Conservation (phyloP, 2,888 invertebrate genomes). For the Flexamia atlantica region DNA sequence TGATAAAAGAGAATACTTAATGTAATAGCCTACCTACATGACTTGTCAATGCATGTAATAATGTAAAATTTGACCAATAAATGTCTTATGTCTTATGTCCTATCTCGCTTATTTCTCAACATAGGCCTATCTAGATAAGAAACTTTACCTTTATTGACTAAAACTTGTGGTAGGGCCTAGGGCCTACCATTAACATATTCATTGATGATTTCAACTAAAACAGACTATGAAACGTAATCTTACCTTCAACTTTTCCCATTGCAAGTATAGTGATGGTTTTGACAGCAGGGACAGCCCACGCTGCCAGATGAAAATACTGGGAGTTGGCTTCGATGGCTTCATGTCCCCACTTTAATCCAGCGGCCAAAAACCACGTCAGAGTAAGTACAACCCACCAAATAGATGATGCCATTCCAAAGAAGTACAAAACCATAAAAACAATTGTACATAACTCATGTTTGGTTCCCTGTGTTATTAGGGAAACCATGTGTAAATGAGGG, state of each 20-base stretch:
- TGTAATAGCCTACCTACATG: too few species aligned
- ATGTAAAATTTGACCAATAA: too few species aligned
- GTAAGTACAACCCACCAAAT: constrained; percentile 99
- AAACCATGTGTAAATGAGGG: constrained; percentile 85
- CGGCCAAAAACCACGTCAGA: constrained; percentile 97
- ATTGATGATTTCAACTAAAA: too few species aligned
- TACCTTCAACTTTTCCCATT: constrained; percentile 97
- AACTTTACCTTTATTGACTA: too few species aligned
- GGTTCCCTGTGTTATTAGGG: constrained; percentile 92
- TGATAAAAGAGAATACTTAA: too few species aligned
- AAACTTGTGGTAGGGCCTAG: too few species aligned
- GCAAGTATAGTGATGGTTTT: constrained; percentile 97
- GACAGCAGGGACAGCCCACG: constrained; percentile 98
- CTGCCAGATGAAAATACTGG: constrained; percentile 97
- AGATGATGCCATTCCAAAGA: constrained; percentile 97
- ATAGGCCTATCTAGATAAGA: too few species aligned
- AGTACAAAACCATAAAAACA: constrained; percentile 96
- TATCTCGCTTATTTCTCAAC: too few species aligned
- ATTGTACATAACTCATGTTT: constrained; percentile 93
- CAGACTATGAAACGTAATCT: too few species aligned
- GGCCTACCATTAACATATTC: too few species aligned
- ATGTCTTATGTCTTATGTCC: too few species aligned
- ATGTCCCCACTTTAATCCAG: constrained; percentile 98
- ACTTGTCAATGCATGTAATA: too few species aligned
- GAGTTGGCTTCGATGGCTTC: constrained; percentile 99